Conservation (phyloP, 92 coral and sea anemone genomes). For the Porites divaricata region DNA sequence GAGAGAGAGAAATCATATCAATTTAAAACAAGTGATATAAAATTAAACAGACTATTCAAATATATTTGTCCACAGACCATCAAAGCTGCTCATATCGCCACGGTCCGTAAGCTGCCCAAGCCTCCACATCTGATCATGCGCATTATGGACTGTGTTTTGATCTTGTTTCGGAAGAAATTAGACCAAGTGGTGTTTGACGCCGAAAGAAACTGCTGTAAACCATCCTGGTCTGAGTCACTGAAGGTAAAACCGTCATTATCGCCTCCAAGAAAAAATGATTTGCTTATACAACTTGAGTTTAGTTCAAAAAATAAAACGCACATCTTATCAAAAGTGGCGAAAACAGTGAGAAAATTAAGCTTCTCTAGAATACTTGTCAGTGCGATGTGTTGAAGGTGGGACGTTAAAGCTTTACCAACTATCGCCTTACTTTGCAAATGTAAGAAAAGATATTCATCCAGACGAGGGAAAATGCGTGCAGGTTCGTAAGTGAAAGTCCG, state of each 20-base stretch:
- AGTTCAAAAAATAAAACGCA: not conserved
- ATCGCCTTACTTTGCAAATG: no score
- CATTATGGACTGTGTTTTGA: slow-evolving; percentile 95
- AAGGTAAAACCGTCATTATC: slow-evolving; percentile 58
- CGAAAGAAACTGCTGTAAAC: slow-evolving; percentile 76
- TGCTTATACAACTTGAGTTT: not conserved
- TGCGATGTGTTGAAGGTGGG: no score
- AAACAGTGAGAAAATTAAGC: no score
- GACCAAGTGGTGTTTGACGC: slow-evolving; percentile 88
- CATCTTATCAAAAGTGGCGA: not conserved
- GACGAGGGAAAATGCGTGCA: no score
- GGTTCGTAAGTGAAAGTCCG: no score
- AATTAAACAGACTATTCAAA: not conserved
- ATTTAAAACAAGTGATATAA: no score
- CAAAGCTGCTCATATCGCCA: slow-evolving; percentile 92
- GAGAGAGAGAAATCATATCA: no score
- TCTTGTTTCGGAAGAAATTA: slow-evolving; percentile 76
- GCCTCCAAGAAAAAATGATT: not conserved
- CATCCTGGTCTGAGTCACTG: slow-evolving; percentile 92
- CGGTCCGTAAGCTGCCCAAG: slow-evolving; percentile 93
- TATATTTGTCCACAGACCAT: slow-evolving; percentile 73
- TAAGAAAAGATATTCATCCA: no score
- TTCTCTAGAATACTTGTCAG: no score
- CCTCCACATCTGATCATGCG: slow-evolving; percentile 99
- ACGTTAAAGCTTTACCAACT: no score